Evolutionary conservation across 2,797 vertebrate genomes (phyloP).

Genomic region (Labroides dimidiatus): DNA sequence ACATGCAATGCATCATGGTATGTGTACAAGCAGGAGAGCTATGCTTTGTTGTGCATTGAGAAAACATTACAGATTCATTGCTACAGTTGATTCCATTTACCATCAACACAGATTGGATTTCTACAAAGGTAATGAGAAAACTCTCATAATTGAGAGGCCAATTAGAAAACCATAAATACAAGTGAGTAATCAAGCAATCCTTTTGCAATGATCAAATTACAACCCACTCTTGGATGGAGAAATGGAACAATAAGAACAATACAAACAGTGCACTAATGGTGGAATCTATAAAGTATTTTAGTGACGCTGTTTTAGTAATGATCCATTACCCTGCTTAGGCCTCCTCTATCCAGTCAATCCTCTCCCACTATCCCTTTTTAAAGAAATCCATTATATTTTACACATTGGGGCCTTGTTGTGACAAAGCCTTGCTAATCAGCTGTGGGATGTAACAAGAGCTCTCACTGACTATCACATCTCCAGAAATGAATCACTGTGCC

Average conservation of each 20-base stretch:
- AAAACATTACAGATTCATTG: background rate
- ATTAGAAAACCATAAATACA: background rate
- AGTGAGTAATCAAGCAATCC: background rate
- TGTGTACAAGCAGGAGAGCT: background rate
- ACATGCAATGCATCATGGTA: background rate
- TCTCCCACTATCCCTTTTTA: slow-evolving; percentile 39
- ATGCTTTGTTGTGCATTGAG: background rate
- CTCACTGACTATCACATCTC: slow-evolving; percentile 53
- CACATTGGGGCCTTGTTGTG: slow-evolving; percentile 58
- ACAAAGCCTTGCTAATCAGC: slow-evolving; percentile 65
- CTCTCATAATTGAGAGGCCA: background rate
- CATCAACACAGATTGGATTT: background rate
- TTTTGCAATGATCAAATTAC: background rate
- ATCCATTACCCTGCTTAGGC: slow-evolving; percentile 26
- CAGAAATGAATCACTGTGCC: slow-evolving; percentile 58
- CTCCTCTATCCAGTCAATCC: slow-evolving; percentile 21
- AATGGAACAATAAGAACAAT: background rate
- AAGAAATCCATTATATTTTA: slow-evolving; percentile 53
- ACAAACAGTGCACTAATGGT: background rate
- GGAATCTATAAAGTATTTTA: background rate
- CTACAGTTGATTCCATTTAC: background rate
- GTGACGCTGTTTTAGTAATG: background rate
- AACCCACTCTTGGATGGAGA: background rate
- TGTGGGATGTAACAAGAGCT: slow-evolving; percentile 62
- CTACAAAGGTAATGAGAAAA: no score